Evolutionary conservation across 2,113 vertebrate species (phyloP).

Genomic region (Monarcha castaneiventris): DNA sequence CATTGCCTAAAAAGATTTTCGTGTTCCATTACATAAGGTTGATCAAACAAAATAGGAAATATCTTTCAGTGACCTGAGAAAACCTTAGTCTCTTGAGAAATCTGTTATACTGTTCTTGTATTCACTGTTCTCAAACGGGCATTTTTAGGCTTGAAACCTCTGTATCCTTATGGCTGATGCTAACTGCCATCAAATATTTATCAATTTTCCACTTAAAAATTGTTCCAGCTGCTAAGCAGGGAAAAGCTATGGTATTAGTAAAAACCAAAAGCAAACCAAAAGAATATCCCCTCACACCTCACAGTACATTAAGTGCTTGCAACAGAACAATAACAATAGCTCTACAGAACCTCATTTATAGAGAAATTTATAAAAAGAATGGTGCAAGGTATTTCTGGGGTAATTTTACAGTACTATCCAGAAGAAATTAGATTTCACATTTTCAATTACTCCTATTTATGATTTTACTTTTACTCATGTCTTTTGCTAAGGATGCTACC

Average conservation of each 20-base stretch:
- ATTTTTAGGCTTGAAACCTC: slow-evolving; percentile 5
- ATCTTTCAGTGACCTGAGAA: background rate
- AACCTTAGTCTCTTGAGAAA: background rate
- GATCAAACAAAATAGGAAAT: background rate
- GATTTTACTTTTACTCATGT: background rate
- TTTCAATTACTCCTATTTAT: background rate
- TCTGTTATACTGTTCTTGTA: background rate
- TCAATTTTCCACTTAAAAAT: slow-evolving; percentile 24
- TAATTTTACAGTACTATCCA: background rate
- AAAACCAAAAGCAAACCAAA: background rate
- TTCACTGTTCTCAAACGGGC: background rate
- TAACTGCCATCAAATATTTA: slow-evolving; percentile 60
- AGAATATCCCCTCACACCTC: background rate
- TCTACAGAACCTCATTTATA: background rate
- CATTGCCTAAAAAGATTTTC: background rate
- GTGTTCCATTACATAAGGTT: background rate
- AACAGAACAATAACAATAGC: background rate
- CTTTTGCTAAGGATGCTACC: background rate
- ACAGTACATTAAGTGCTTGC: background rate
- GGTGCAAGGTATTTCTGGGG: background rate
- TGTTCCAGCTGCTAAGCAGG: background rate
- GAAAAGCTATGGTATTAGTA: background rate
- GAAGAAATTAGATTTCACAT: background rate
- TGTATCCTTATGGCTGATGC: background rate
- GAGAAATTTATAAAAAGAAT: background rate